Base-by-base conservation (phyloP, 2,797 vertebrate genomes). In the Eulemur mongoz region DNA sequence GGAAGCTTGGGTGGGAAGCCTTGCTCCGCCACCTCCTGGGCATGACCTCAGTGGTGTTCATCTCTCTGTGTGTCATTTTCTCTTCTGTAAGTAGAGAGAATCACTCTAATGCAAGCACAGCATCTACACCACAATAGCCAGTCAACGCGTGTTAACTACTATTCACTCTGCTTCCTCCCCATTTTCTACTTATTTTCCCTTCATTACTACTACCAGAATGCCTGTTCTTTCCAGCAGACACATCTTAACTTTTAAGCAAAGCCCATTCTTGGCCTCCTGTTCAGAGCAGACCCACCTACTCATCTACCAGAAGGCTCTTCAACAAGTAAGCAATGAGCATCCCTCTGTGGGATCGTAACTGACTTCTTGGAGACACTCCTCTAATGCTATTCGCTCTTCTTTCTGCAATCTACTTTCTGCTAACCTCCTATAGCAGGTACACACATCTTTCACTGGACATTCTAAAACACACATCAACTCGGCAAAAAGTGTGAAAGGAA, bases 41-140 rank as follows among this genome's bases (percentile, higher is more conserved):
- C 25, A 10, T 30, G 9, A 52, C 43, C 15, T 88, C 48, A 4
- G n/a, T 8, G 9, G 23, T 32, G 5, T 18, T 15, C 2, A 7
- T 7, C 10, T 18, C 5, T 67, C n/a, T 23, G 5, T 50, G 40
- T 30, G 43, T 52, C 25, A 7, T 70, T 23, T 67, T n/a, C 30
- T 70, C 5, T 2, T 8, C 23, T 45, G 61, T 6, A 15, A 23
- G 22, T 72, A 65, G 63, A 75, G 13, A 69, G 6, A 57, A 27
- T 40, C 27, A 20, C 7, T 72, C 61, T n/a, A 38, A 7, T n/a
- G 11, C 8, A 54, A 45, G 12, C 3, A 20, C 0, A 25, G n/a
- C 2, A 0, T 8, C 54, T 32, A 2, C 6, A 38, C 12, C 10
- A 4, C 4, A 40, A 17, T 0, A 61, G 69, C 4, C 7, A 45